A percentile compares a stretch with the other conserved stretches of the same genome.
Conservation (phyloP, 2,797 vertebrate genomes). For the Bradypodion ventrale region DNA sequence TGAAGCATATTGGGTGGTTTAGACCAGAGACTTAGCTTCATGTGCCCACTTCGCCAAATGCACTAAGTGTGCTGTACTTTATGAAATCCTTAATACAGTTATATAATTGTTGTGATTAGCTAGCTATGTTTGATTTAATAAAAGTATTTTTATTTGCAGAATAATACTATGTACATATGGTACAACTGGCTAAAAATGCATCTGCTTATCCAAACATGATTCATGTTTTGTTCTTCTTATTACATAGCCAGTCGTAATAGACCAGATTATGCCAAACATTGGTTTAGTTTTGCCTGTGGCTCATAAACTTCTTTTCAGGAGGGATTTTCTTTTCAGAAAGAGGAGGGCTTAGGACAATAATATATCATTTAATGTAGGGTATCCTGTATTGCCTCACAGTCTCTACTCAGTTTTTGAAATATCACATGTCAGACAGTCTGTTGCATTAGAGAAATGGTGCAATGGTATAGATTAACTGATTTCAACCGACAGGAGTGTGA, state of each 20-base stretch:
- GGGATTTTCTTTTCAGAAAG: too few relatives aligned
- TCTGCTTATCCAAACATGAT: too few relatives aligned
- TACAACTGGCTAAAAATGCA: too few relatives aligned
- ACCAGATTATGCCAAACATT: background rate
- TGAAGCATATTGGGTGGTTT: background rate
- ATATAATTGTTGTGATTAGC: too few relatives aligned
- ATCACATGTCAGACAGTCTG: background rate
- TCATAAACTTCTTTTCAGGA: background rate
- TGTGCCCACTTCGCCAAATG: too few relatives aligned
- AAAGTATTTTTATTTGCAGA: too few relatives aligned
- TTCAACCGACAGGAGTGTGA: conserved; percentile 13
- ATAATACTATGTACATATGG: too few relatives aligned
- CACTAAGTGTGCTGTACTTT: too few relatives aligned
- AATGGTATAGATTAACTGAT: conserved; percentile 22
- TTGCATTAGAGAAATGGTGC: background rate
- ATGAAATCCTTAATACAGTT: too few relatives aligned
- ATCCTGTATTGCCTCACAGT: conserved; percentile 5
- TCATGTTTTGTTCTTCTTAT: background rate
- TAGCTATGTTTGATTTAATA: too few relatives aligned
- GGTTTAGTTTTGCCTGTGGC: background rate
- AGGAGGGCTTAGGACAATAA: background rate
- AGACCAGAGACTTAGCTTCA: too few relatives aligned
- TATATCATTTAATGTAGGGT: conserved; percentile 22
- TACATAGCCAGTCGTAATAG: background rate
- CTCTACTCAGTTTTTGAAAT: conserved; percentile 20